Evolutionary conservation across 2,888 invertebrate species (phyloP).

Genomic region (Neoaliturus tenellus): DNA sequence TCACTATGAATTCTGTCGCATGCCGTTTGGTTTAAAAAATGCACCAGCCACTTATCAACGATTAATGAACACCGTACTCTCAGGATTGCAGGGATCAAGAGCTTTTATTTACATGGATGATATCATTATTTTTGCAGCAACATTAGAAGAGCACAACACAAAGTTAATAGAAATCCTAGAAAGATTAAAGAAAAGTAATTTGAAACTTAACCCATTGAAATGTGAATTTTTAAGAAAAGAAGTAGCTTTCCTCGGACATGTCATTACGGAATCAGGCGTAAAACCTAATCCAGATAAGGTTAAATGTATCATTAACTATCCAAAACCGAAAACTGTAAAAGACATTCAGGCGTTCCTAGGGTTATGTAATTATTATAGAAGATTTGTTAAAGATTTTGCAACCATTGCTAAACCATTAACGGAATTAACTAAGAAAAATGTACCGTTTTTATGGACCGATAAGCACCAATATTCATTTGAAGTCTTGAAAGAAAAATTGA

Average conservation of each 20-base stretch:
- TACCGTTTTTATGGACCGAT: slow-evolving; percentile 38
- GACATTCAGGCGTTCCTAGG: slow-evolving; percentile 15
- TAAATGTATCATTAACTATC: neutral
- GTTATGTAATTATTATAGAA: slow-evolving; percentile 7
- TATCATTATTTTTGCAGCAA: slow-evolving; percentile 16
- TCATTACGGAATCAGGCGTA: neutral
- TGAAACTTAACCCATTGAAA: neutral
- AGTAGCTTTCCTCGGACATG: slow-evolving; percentile 29
- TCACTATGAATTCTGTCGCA: slow-evolving; percentile 67
- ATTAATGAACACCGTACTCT: slow-evolving; percentile 67
- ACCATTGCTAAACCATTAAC: slow-evolving; percentile 33
- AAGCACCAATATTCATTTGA: slow-evolving; percentile 55
- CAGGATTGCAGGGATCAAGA: slow-evolving; percentile 62
- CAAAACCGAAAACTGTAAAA: slow-evolving; percentile 3
- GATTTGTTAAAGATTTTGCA: slow-evolving; percentile 34
- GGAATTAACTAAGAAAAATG: neutral
- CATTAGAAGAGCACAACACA: slow-evolving; percentile 24
- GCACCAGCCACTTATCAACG: slow-evolving; percentile 68
- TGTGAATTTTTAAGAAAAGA: neutral
- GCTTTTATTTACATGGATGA: slow-evolving; percentile 47
- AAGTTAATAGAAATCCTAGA: slow-evolving; percentile 28
- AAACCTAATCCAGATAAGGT: slow-evolving; percentile 43
- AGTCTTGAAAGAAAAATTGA: slow-evolving; percentile 53
- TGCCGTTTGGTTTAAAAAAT: slow-evolving; percentile 69
- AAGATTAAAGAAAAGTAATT: neutral